Base-by-base conservation (phyloP, 2,888 invertebrate species). In the Ferdinandea cuprea region DNA sequence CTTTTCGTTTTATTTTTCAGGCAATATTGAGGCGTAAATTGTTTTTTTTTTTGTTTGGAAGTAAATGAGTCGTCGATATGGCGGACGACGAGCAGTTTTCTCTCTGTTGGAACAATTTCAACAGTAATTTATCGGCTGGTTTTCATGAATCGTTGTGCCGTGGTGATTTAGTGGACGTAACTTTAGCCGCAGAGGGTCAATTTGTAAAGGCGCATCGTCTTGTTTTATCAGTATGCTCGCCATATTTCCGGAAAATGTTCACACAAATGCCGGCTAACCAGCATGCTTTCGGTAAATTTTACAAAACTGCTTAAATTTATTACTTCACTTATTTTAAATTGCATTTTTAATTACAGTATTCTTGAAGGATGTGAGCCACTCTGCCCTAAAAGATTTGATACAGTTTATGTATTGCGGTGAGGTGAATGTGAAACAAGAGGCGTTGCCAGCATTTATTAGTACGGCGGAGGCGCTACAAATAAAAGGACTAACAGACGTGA, bases 31-130 rank as follows among this genome's bases (percentile, higher is more conserved):
- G 58, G 66, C 74, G 42, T 74, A 65, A 13, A 50, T 65, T 76
- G 58, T 44, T 63, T 80, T 42, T 40, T 44, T 59, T 19, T 48
- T 54, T 17, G 17, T 44, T n/a, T 30, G 21, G 6, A 37, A 73
- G 42, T 73, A 42, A 76, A 76, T 74, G 74, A 83, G 54, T 78
- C 83, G 86, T 87, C 93, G 93, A 92, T 91, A 94, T 94, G 94
- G 94, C 93, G 93, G 93, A 94, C 92, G 94, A 94, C 92, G 94
- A 94, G 92, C 94, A 94, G 90, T 94, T 94, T 92, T 94, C 94
- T 90, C 91, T 94, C 91, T 94, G 94, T 92, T 94, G 94, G 94
- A 94, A 94, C 92, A 94, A 94, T 92, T 94, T 94, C 92, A 94
- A 94, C 91, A 93, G 93, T 86, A 94, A 94, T 88, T 92, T 94